phyloP scores from a whole-genome alignment of 2,888 invertebrate species.

The Microctonus brassicae region DNA sequence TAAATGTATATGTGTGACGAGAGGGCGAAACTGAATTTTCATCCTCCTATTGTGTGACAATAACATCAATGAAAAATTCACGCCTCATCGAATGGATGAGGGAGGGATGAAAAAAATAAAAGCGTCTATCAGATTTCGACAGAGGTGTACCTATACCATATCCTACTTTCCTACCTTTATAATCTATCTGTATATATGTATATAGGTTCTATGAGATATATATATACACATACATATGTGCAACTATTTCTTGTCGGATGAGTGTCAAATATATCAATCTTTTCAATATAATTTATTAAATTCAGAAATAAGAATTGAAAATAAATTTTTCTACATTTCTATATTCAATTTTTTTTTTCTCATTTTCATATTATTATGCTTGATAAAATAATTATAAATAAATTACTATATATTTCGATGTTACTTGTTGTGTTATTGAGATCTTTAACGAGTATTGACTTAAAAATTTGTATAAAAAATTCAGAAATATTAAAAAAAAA shows the following conservation, averaged over 20 bases:
- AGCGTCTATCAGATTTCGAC: neutral
- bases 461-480: too few species aligned
- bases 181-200: neutral
- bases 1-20: neutral
- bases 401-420: too few species aligned
- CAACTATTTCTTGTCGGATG: neutral
- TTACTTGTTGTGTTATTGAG: too few species aligned
- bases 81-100: conserved; percentile 48
- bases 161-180: too few species aligned
- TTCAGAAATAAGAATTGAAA: neutral
- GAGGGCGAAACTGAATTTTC: conserved; percentile 41
- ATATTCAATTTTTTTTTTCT: too few species aligned
- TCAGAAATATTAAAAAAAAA: too few species aligned
- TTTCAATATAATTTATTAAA: neutral
- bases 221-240: neutral
- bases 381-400: too few species aligned
- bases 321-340: too few species aligned
- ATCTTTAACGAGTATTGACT: too few species aligned
- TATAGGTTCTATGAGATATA: neutral
- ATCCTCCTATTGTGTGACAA: conserved; percentile 39
- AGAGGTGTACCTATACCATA: neutral
- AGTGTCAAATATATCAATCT: conserved; percentile 10
- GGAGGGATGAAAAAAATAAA: conserved; percentile 22
- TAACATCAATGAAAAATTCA: conserved; percentile 51
- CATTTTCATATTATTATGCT: too few species aligned